Evolutionary conservation across 2,888 invertebrate species (phyloP).

Genomic region (Sclerodermus sp.): DNA sequence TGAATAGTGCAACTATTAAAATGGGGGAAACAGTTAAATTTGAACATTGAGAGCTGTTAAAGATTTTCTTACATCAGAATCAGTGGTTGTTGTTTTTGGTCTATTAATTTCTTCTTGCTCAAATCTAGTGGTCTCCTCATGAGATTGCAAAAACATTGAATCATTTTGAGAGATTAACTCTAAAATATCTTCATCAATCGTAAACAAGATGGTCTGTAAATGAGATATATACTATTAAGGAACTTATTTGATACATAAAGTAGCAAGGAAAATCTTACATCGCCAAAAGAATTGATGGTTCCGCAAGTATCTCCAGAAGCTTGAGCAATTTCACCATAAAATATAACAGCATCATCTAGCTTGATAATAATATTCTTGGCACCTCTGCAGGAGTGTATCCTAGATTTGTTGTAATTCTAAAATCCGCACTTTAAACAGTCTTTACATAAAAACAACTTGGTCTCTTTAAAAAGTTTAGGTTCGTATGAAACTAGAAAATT

Average conservation of each 20-base stretch:
- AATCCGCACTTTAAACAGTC: slow-evolving; percentile 7
- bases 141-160: slow-evolving; percentile 55
- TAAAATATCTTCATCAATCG: slow-evolving; percentile 73
- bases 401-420: slow-evolving; percentile 86
- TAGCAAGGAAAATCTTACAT: slow-evolving; percentile 59
- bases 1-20: too few species aligned
- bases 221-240: slow-evolving; percentile 2
- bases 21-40: too few species aligned
- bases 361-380: slow-evolving; percentile 71
- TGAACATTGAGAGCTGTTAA: too few species aligned
- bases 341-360: slow-evolving; percentile 70
- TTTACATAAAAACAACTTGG: not conserved
- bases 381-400: slow-evolving; percentile 81
- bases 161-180: slow-evolving; percentile 64
- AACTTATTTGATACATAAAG: slow-evolving; percentile 8
- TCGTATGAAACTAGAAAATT: not conserved
- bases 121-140: slow-evolving; percentile 53
- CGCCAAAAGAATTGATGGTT: slow-evolving; percentile 70
- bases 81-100: slow-evolving; percentile 65
- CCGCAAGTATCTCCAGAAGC: slow-evolving; percentile 76
- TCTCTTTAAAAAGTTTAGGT: not conserved
- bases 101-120: slow-evolving; percentile 61
- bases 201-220: slow-evolving; percentile 79
- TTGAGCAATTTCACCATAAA: slow-evolving; percentile 79
- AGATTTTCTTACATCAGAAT: slow-evolving; percentile 21